Conservation (phyloP, 2,888 invertebrate species). For the Poecilus cupreus region DNA sequence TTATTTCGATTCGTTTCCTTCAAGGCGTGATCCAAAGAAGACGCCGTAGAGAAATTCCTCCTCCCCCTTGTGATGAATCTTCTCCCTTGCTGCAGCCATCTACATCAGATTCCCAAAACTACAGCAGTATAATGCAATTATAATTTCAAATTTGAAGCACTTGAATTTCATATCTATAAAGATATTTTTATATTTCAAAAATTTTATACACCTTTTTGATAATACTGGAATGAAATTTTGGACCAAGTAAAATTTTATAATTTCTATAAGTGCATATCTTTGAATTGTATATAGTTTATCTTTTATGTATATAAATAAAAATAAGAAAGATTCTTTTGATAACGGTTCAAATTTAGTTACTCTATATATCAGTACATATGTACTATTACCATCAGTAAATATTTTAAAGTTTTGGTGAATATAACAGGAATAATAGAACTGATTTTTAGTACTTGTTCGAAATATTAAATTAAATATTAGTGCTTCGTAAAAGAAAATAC, state of each 20-base stretch:
- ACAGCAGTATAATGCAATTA: constrained; percentile 70
- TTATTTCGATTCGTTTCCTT: background rate
- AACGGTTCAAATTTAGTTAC: background rate
- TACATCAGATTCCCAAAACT: constrained; percentile 68
- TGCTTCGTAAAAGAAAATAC: no score
- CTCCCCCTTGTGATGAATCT: constrained; percentile 66
- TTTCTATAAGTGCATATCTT: constrained; percentile 44
- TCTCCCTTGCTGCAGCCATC: constrained; percentile 69
- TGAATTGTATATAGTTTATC: constrained; percentile 31
- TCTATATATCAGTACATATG: constrained; percentile 6
- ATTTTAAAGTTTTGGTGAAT: constrained; percentile 27
- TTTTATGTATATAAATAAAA: constrained; percentile 12
- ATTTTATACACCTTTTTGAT: constrained; percentile 49
- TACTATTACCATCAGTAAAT: background rate
- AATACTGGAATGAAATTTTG: constrained; percentile 30
- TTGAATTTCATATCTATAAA: constrained; percentile 22
- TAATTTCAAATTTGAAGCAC: constrained; percentile 6
- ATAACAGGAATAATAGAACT: background rate
- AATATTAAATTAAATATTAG: background rate
- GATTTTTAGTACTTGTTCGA: constrained; percentile 12
- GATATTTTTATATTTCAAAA: constrained; percentile 47
- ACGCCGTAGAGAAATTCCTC: constrained; percentile 64
- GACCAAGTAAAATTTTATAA: constrained; percentile 40
- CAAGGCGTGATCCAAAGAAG: constrained; percentile 76
- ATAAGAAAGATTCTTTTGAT: constrained; percentile 5